Evolutionary conservation across 2,797 vertebrate species (phyloP), one percentile per base, ranked within the genome.

Genomic region (Sebastes itinus): DNA sequence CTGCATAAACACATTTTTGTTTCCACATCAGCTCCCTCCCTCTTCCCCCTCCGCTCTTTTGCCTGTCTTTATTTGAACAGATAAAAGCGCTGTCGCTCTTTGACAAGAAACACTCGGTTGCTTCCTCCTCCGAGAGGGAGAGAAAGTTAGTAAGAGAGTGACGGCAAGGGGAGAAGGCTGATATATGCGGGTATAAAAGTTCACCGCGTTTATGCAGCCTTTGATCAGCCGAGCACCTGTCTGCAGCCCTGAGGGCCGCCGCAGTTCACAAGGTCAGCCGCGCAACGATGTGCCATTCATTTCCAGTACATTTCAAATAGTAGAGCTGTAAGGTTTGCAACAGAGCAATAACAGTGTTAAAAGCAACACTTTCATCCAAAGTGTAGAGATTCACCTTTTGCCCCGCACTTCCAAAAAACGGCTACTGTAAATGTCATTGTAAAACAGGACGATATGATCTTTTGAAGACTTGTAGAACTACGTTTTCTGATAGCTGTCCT

Each of bases 191-290:
- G 88, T 77, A 84, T 78, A 90, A 92, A 91, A 88, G 87, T 89
- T 92, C 90, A 92, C 55, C 0, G 25, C 52, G 4, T 81, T 85
- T 87, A 60, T 61, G 70, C 60, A 76, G 81, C 75, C 90, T 94
- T 94, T 94, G 91, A 94, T 94, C 91, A 88, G 79, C 27, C 7
- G 56, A 88, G 82, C 78, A 84, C 68, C 87, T 85, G 88, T 84
- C 86, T 90, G 84, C 78, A 75, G 72, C 86, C 81, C 67, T 7
- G 62, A 83, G 86, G 84, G 86, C 75, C 84, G 75, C 78, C 54
- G 0, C 14, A 60, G 91, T 91, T 94, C 91, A 94, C 72, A 66
- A 77, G 94, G 90, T 94, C 91, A 91, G 52, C 75, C 20, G 9
- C 32, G 76, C 67, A 56, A 77, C 55, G 46, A 87, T 74, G 66